phyloP scores from a whole-genome alignment of 2,888 invertebrate genomes.

The Dioctria linearis region DNA sequence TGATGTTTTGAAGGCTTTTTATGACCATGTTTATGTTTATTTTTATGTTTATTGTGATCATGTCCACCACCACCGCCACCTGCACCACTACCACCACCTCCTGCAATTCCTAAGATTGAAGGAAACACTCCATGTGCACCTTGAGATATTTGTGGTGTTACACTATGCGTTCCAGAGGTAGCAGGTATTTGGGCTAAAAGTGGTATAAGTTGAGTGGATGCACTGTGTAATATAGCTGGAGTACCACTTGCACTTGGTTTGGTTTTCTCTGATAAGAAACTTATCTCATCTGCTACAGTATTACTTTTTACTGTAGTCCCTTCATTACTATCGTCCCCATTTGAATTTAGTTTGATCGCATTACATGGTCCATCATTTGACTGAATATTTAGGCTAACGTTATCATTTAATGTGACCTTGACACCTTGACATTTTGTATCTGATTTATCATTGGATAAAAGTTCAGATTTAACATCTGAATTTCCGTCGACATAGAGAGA shows the following conservation, averaged over 20 bases:
- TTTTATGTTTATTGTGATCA: not conserved
- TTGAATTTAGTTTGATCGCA: conserved; percentile 52
- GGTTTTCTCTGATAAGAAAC: not conserved
- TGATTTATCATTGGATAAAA: not conserved
- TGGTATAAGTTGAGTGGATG: conserved; percentile 9
- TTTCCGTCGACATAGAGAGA: not conserved
- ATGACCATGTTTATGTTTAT: conserved; percentile 20
- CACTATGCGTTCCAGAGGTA: not conserved
- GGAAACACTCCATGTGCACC: not conserved
- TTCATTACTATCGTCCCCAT: conserved; percentile 14
- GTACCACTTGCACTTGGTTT: conserved; percentile 2
- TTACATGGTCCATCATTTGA: conserved; percentile 52
- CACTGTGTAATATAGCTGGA: conserved; percentile 17
- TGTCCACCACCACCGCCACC: conserved; percentile 10
- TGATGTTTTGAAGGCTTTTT: conserved; percentile 22
- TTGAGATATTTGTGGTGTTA: not conserved
- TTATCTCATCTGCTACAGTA: not conserved
- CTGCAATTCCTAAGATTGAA: conserved; percentile 1
- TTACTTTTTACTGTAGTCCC: conserved; percentile 7
- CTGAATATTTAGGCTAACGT: conserved; percentile 55
- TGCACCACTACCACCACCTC: conserved; percentile 8
- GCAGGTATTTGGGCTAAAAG: conserved; percentile 18
- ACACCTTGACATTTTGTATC: conserved; percentile 53
- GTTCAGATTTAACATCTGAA: conserved; percentile 17
- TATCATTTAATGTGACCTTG: conserved; percentile 53